Evolutionary conservation across 2,888 invertebrate species (phyloP).

Genomic region (Spodoptera littoralis): DNA sequence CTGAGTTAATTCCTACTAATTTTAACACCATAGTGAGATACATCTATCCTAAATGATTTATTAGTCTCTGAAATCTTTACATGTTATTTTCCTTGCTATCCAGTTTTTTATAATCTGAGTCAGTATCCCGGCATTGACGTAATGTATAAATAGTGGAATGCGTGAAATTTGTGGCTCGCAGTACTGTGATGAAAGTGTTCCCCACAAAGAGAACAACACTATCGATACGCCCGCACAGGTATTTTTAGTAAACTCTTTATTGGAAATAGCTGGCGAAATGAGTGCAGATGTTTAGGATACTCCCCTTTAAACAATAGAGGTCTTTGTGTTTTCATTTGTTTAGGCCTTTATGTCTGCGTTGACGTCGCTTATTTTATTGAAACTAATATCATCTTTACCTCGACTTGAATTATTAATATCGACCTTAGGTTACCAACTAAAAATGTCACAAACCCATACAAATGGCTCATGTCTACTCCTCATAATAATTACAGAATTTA

Average conservation of each 20-base stretch:
- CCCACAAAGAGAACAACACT: conserved; percentile 43
- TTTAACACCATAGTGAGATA: too few species aligned
- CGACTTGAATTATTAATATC: too few species aligned
- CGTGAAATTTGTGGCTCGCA: conserved; percentile 53
- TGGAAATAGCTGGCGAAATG: conserved; percentile 44
- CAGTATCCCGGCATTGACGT: conserved; percentile 36
- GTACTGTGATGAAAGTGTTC: conserved; percentile 32
- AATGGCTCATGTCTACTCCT: background rate
- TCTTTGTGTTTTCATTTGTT: too few species aligned
- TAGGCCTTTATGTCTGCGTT: too few species aligned
- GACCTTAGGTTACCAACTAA: too few species aligned
- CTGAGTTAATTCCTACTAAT: too few species aligned
- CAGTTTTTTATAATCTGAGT: conserved; percentile 25
- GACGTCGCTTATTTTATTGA: too few species aligned
- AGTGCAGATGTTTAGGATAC: conserved; percentile 22
- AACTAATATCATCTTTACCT: too few species aligned
- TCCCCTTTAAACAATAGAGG: background rate
- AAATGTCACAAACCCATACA: too few species aligned
- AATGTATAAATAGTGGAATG: conserved; percentile 59
- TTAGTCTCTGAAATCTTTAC: too few species aligned
- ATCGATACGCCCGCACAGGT: conserved; percentile 25
- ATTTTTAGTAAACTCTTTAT: conserved; percentile 49
- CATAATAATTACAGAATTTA: background rate
- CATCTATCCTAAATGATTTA: too few species aligned
- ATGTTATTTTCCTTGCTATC: too few species aligned